phyloP scores from a whole-genome alignment of 2,888 invertebrate species.

The Conomelus anceps region DNA sequence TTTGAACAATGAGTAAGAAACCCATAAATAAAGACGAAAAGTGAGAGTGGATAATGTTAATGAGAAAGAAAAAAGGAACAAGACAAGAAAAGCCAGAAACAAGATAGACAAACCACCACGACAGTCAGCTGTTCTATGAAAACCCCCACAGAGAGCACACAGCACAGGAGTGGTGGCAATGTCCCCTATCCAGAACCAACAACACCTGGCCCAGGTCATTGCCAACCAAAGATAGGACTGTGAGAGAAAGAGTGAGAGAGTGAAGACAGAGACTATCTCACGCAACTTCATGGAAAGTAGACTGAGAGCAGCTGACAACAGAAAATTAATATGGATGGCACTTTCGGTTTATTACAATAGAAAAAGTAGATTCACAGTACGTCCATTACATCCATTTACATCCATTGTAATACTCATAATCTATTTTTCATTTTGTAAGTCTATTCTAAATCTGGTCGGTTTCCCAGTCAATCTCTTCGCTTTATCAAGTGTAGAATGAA shows the following conservation, averaged over 20 bases:
- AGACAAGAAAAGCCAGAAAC: not conserved
- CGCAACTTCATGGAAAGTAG: not conserved
- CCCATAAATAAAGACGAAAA: not conserved
- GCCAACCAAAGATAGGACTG: not conserved
- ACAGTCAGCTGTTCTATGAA: not conserved
- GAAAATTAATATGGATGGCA: not conserved
- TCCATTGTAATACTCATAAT: not conserved
- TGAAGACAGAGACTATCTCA: not conserved
- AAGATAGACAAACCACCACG: too few relatives aligned
- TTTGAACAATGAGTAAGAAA: not conserved
- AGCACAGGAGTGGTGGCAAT: not conserved
- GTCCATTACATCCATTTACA: too few relatives aligned
- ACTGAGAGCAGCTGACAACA: not conserved
- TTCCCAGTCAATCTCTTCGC: too few relatives aligned
- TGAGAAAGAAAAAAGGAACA: not conserved
- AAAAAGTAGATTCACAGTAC: not conserved
- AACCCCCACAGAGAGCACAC: too few relatives aligned
- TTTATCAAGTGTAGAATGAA: too few relatives aligned
- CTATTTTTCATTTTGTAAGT: too few relatives aligned
- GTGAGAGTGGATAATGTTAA: not conserved
- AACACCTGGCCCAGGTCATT: not conserved
- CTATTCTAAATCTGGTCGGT: too few relatives aligned
- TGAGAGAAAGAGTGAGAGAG: not conserved
- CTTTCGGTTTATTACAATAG: not conserved
- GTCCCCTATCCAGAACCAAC: not conserved